Base-by-base conservation (phyloP, 2,888 invertebrate genomes). In the Lithosia quadra region DNA sequence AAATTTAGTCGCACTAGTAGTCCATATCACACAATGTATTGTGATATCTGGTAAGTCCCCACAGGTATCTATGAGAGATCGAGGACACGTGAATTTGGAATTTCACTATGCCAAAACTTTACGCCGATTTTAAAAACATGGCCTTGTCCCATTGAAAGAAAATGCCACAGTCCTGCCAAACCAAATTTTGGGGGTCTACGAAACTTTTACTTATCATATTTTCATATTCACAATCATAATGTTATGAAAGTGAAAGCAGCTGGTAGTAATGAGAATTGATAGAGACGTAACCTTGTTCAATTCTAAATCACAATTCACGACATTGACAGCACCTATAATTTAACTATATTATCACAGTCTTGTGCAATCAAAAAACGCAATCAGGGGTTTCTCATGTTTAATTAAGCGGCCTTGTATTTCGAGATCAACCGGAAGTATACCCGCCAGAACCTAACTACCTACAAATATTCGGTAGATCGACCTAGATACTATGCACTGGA, bases 301-400 rank as follows among this genome's bases (percentile, higher is more conserved):
- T 49, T 49, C 49, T n/a, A 49, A 49, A 49, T 49, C 7, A 49
- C 49, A 49, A 49, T 49, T 49, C n/a, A n/a, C 49, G 49, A n/a
- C 49, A 49, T 49, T 49, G 49, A 49, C 18, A n/a, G 49, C 9
- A 49, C 49, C 49, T 49, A 49, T 49, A 49, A 49, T 49, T 49
- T n/a, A n/a, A 49, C 18, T 8, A 18, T 49, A 49, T 49, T 49
- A 49, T 8, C 49, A 49, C 49, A 49, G n/a, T n/a, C 49, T 49
- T 49, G n/a, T n/a, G 49, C n/a, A 49, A 49, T 49, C 2, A 49
- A 49, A 49, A 49, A 49, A n/a, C 15, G n/a, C 9, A 49, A 49
- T 49, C 49, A 49, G 49, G 9, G 49, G 8, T 49, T 49, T 49
- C 49, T 49, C 49, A 49, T n/a, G n/a, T 49, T 49, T 18, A 49